Percentiles rank a stretch among this genome's conserved stretches.
Evolutionary conservation across 1,140 invertebrate genomes (phyloP).

Genomic region (Pseudomyrmex flavicornis): DNA sequence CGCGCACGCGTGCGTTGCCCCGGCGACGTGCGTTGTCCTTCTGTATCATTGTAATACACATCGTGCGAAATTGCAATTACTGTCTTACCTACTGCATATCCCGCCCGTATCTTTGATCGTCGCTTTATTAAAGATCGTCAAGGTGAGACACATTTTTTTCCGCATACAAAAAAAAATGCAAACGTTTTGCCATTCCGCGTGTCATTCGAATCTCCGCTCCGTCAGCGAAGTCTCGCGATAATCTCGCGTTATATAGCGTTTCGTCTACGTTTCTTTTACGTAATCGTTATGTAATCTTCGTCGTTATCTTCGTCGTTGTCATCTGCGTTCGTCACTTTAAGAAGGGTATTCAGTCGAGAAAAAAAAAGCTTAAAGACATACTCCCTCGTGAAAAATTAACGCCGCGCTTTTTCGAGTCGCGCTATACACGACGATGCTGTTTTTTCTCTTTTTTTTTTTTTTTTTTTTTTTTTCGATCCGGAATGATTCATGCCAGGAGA

Average conservation of each 20-base stretch:
- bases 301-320: background rate
- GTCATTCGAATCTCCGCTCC: slow-evolving; percentile 26
- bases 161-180: background rate
- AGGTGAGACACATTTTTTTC: background rate
- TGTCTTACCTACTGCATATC: background rate
- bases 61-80: slow-evolving; percentile 16
- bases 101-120: background rate
- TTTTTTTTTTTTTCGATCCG: no score
- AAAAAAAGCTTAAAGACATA: background rate
- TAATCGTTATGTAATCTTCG: background rate
- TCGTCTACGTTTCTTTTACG: background rate
- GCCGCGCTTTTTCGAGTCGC: background rate
- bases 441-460: no score
- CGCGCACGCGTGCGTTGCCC: slow-evolving; percentile 3
- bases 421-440: background rate
- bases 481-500: slow-evolving; percentile 37
- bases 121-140: slow-evolving; percentile 24
- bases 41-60: slow-evolving; percentile 18
- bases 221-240: slow-evolving; percentile 37
- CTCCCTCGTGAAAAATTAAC: background rate
- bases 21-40: slow-evolving; percentile 21
- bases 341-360: background rate
- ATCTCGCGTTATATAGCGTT: slow-evolving; percentile 3
- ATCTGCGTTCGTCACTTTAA: background rate
- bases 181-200: slow-evolving; percentile 13